These are phyloP conservation scores for Platycercus adscitus DNA, from an alignment of 2,113 vertebrate genomes.

Conservation along the genomic window DNA sequence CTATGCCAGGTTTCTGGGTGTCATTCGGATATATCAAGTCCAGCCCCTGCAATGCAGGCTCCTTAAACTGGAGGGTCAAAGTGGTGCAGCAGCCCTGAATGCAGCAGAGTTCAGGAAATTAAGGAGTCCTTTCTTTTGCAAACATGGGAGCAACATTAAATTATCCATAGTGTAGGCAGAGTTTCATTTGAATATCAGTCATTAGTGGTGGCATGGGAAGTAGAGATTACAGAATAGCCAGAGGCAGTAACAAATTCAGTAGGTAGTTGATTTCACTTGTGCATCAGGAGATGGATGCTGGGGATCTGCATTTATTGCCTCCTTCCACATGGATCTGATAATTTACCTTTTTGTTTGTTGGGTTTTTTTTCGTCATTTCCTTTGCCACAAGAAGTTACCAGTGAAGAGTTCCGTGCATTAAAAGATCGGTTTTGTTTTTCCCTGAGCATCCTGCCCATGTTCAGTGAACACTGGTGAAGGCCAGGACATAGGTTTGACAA, in stretches of 20 bases:
- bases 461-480: background rate
- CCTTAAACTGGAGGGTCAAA: background rate
- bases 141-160: background rate
- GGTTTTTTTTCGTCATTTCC: background rate
- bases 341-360: background rate
- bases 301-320: background rate
- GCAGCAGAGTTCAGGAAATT: background rate
- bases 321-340: background rate
- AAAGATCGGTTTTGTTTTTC: background rate
- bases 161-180: too few species aligned
- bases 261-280: background rate
- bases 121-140: too few species aligned
- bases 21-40: background rate
- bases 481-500: background rate
- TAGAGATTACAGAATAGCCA: background rate
- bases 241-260: background rate
- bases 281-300: background rate
- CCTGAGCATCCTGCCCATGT: background rate
- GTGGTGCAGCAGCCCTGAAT: background rate
- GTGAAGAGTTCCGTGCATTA: background rate
- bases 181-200: too few species aligned
- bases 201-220: background rate
- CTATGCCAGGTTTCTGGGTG: background rate
- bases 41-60: background rate
- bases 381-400: background rate